Conservation (phyloP, 2,888 invertebrate species). For the Agapetus fuscipes region DNA sequence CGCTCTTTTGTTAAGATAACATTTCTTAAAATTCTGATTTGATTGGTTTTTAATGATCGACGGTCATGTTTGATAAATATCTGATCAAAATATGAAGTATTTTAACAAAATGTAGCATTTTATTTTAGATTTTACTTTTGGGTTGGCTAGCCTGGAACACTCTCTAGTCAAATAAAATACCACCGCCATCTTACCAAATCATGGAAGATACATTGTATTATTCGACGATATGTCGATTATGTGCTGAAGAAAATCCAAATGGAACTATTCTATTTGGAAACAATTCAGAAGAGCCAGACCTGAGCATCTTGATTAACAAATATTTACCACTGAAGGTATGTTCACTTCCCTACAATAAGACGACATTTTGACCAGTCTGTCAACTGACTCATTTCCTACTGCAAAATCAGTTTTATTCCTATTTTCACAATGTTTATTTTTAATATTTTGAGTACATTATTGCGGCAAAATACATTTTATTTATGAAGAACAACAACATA, state of each 20-base stretch:
- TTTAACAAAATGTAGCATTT: no score
- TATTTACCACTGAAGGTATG: slow-evolving; percentile 68
- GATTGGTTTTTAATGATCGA: no score
- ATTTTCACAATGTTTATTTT: not conserved
- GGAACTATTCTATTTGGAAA: slow-evolving; percentile 53
- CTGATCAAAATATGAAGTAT: no score
- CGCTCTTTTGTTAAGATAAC: no score
- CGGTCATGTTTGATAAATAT: no score
- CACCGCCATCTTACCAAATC: no score
- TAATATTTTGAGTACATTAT: not conserved
- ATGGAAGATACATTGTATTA: slow-evolving; percentile 44
- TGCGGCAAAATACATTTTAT: not conserved
- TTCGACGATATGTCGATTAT: slow-evolving; percentile 65
- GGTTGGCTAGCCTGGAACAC: not conserved
- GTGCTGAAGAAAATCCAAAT: slow-evolving; percentile 62
- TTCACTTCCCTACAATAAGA: slow-evolving; percentile 20
- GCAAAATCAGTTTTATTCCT: slow-evolving; percentile 21
- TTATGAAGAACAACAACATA: not conserved
- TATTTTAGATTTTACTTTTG: not conserved
- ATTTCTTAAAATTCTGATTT: no score
- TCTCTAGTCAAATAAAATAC: slow-evolving; percentile 5
- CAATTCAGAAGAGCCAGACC: slow-evolving; percentile 49
- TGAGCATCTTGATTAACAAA: slow-evolving; percentile 57
- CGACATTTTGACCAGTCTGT: slow-evolving; percentile 25
- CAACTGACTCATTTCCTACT: slow-evolving; percentile 22